Evolutionary conservation across 2,888 invertebrate genomes (phyloP).

Genomic region (Heliconius erato): DNA sequence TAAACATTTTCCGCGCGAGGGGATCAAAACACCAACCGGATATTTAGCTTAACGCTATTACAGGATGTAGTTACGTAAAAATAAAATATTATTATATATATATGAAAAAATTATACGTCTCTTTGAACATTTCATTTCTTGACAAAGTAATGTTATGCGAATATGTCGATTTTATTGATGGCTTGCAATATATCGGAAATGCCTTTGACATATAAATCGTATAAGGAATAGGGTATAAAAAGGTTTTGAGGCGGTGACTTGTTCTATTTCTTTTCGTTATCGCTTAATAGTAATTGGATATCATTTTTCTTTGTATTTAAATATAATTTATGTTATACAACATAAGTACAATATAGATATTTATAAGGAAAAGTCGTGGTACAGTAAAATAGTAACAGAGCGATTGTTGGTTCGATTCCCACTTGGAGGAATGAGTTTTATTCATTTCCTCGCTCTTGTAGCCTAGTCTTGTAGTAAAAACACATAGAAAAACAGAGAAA

Average conservation of each 20-base stretch:
- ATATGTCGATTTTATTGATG: slow-evolving; percentile 6
- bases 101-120: neutral
- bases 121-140: slow-evolving; percentile 13
- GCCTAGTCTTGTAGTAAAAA: too few species aligned
- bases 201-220: slow-evolving; percentile 22
- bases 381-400: too few species aligned
- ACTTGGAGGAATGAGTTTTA: too few species aligned
- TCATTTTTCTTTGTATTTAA: slow-evolving; percentile 14
- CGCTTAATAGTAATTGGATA: slow-evolving; percentile 12
- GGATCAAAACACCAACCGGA: too few species aligned
- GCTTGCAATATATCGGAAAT: slow-evolving; percentile 8
- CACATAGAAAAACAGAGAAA: too few species aligned
- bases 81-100: neutral
- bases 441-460: too few species aligned
- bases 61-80: neutral
- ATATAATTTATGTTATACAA: neutral
- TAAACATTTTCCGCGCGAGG: too few species aligned
- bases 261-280: neutral
- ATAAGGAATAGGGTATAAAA: slow-evolving; percentile 18
- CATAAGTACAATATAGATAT: too few species aligned
- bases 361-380: too few species aligned
- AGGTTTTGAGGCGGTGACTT: slow-evolving; percentile 4
- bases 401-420: too few species aligned
- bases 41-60: too few species aligned
- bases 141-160: slow-evolving; percentile 14